Evolutionary conservation across 2,113 vertebrate species (phyloP), one percentile per base, ranked within the genome.

Genomic region (Gasterosteus nipponicus): DNA sequence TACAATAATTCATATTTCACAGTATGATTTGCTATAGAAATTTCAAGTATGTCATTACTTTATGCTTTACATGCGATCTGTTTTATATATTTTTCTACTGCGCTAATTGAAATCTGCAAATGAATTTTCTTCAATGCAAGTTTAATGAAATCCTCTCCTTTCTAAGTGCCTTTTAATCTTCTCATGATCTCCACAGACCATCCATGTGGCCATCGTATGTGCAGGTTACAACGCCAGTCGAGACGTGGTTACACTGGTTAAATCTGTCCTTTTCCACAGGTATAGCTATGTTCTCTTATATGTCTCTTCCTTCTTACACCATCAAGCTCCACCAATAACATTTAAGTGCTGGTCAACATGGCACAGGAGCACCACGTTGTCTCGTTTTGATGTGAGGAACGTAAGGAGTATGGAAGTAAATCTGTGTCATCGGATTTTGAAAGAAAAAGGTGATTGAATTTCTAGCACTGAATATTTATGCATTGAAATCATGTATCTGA

Each of bases 211-310:
- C 78, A 99, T 99, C 46, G 98, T 99, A 16, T 99, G 98, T 73
- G 98, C 98, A 2, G 98, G 98, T 6, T 99, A 99, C 89, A 99
- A 99, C 0, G 98, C 98, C 75, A 99, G 98, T 83, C 95, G 98
- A 53, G 98, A 99, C 16, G 98, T 99, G 74, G 98, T 99, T 92
- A 99, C 98, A 0, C 92, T 99, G 87, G 98, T 99, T 77, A 99
- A 99, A 80, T 99, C 98, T 0, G 97, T 99, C 82, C 95, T 99
- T 29, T 99, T 99, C 86, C 98, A 99, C 93, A 96, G 98, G 98
- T 99, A 96, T 92, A 74, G 22, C 29, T 31, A 16, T 38, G 19
- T 11, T 54, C 7, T 26, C 35, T 29, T 8, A 35, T 1, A 2
- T 2, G 56, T 51, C 14, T 38, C 35, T 29, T 1, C 7, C n/a